Evolutionary conservation across 2,113 vertebrate species (phyloP).

Genomic region (Notechis scutatus): DNA sequence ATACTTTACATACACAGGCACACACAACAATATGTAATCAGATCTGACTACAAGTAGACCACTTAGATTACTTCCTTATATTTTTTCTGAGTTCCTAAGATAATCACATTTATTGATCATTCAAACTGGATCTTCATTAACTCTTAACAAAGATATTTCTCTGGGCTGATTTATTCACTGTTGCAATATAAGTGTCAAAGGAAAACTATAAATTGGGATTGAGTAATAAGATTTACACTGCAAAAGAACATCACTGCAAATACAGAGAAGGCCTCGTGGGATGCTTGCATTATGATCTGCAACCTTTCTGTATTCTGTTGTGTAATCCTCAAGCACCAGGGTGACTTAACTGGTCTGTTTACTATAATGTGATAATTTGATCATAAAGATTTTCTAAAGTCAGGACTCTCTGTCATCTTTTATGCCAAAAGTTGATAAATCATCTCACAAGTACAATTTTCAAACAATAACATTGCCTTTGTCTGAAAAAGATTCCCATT

Average conservation of each 20-base stretch:
- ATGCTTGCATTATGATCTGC: not conserved
- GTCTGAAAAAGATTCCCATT: not conserved
- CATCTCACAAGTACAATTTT: not conserved
- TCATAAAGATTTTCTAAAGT: slow-evolving; percentile 7
- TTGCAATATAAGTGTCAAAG: not conserved
- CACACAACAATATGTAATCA: not conserved
- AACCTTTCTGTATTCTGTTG: not conserved
- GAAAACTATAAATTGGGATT: slow-evolving; percentile 2
- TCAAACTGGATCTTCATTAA: not conserved
- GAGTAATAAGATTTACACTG: not conserved
- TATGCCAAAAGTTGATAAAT: not conserved
- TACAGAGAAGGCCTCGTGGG: not conserved
- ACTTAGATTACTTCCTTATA: not conserved
- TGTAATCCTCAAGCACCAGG: not conserved
- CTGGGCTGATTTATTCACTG: not conserved
- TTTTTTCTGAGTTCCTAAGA: not conserved
- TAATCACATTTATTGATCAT: not conserved
- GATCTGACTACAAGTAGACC: not conserved
- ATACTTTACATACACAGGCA: not conserved
- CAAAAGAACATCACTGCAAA: not conserved
- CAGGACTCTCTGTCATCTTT: not conserved
- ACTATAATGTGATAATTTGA: not conserved
- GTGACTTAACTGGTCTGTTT: not conserved
- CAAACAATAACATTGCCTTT: not conserved
- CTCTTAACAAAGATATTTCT: not conserved